Conservation (phyloP, 2,113 vertebrate species). For the Brevimyrus niger region DNA sequence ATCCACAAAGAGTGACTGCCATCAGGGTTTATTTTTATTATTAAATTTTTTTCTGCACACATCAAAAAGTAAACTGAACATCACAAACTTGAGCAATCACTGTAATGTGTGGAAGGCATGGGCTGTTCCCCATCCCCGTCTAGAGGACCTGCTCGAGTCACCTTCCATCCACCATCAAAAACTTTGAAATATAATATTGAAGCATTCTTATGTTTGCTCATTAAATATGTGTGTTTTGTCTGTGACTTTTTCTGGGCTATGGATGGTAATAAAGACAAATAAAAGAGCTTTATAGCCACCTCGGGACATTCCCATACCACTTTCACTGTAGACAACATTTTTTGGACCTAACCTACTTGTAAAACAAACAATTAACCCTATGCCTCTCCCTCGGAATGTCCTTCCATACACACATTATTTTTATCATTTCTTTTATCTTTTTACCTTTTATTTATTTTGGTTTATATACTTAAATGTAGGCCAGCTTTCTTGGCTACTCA, state of each 20-base stretch:
- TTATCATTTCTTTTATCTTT: neutral
- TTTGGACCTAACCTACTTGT: neutral
- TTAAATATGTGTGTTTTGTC: neutral
- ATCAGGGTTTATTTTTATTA: neutral
- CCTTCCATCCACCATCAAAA: neutral
- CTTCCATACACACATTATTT: neutral
- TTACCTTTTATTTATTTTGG: neutral
- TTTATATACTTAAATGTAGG: neutral
- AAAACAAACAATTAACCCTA: neutral
- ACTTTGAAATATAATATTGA: neutral
- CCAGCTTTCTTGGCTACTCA: neutral
- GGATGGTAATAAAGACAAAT: neutral
- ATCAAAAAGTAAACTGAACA: slow-evolving; percentile 11
- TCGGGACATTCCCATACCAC: neutral
- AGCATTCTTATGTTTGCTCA: neutral
- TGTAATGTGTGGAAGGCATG: neutral
- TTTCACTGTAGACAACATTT: neutral
- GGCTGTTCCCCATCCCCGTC: neutral
- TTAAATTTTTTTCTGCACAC: neutral
- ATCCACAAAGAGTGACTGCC: neutral
- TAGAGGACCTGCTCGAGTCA: neutral
- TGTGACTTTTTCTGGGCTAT: neutral
- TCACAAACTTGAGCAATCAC: neutral
- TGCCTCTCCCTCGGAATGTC: neutral
- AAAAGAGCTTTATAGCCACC: neutral